phyloP scores from a whole-genome alignment of 2,888 invertebrate genomes.

The Crocallis elinguaria region DNA sequence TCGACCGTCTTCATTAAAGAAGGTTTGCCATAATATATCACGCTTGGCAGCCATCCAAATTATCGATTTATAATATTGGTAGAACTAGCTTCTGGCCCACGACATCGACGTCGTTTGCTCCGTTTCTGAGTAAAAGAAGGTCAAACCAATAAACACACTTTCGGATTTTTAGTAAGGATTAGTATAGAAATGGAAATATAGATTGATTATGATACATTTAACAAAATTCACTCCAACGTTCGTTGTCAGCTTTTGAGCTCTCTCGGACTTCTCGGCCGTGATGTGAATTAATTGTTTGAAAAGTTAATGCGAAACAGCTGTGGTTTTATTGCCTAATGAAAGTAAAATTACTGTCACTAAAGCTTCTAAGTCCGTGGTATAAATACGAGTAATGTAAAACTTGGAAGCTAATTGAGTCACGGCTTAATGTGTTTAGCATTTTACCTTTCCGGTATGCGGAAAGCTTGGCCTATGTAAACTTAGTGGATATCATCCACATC shows the following conservation, averaged over 20 bases:
- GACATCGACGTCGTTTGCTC: no score
- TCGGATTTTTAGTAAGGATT: no score
- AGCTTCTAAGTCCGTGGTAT: conserved; percentile 14
- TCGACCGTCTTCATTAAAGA: no score
- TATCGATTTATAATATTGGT: no score
- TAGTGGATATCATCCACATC: neutral
- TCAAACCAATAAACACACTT: no score
- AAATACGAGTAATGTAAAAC: conserved; percentile 28
- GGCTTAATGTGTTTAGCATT: conserved; percentile 26
- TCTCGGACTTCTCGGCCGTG: neutral
- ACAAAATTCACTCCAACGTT: no score
- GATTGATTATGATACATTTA: no score
- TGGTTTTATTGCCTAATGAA: conserved; percentile 9
- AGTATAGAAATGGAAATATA: no score
- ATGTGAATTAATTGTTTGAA: conserved; percentile 6
- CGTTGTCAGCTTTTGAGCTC: neutral
- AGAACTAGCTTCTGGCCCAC: no score
- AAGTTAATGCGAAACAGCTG: neutral
- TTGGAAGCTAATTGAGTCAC: conserved; percentile 22
- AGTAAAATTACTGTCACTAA: conserved; percentile 21
- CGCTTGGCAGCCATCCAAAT: no score
- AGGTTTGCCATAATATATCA: no score
- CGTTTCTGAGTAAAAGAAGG: no score
- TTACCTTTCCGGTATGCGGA: conserved; percentile 17
- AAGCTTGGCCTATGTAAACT: conserved; percentile 19